Conservation (phyloP, 2,797 vertebrate species). For the Pygocentrus nattereri region DNA sequence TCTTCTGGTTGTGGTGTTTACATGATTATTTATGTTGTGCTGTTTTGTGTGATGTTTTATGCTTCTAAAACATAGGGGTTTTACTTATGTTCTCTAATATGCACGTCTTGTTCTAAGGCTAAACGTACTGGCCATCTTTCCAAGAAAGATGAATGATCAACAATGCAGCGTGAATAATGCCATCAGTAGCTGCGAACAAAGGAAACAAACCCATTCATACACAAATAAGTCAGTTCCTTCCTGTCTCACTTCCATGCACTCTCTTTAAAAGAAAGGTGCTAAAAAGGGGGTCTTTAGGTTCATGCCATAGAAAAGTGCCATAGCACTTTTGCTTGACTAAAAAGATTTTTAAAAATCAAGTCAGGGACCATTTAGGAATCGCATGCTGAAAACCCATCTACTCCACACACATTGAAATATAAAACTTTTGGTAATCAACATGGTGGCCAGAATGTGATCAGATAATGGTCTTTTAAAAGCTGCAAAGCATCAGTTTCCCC, state of each 20-base stretch:
- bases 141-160: background rate
- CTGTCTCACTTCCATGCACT: background rate
- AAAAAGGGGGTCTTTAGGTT: too few species aligned
- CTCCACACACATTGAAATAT: background rate
- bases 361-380: too few species aligned
- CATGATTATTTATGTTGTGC: slow-evolving; percentile 3
- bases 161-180: background rate
- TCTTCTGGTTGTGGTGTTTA: background rate
- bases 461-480: background rate
- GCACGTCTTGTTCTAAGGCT: too few species aligned
- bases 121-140: slow-evolving; percentile 3
- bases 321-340: too few species aligned
- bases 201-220: too few species aligned
- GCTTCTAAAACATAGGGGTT: background rate
- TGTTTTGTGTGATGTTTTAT: background rate
- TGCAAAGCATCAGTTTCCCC: background rate
- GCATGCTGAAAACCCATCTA: too few species aligned
- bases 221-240: too few species aligned
- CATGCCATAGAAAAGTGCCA: too few species aligned
- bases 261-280: background rate
- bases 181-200: too few species aligned
- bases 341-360: too few species aligned
- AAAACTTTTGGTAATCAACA: background rate
- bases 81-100: background rate
- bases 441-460: background rate